Evolutionary conservation across 2,113 vertebrate species (phyloP).

Genomic region (Gavialis gangeticus): DNA sequence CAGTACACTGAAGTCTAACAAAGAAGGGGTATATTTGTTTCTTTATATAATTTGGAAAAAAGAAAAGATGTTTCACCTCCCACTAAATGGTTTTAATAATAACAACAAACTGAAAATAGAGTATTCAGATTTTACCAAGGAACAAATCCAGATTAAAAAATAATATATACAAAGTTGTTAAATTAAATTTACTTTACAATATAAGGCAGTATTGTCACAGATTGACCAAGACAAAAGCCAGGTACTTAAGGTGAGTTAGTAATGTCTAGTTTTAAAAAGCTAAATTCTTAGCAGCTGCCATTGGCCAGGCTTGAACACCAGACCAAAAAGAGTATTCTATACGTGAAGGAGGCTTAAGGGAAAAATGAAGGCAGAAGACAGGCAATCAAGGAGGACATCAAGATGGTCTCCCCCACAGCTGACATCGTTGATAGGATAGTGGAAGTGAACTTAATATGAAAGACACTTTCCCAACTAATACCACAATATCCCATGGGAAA

Average conservation of each 20-base stretch:
- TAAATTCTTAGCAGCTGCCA: fast-evolving
- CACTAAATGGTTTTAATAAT: background rate
- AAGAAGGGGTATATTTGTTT: background rate
- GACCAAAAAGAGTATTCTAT: background rate
- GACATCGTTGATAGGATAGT: background rate
- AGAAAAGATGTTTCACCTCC: background rate
- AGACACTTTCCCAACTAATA: background rate
- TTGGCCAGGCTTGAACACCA: too few species aligned
- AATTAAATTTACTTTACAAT: fast-evolving
- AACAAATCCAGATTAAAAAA: background rate
- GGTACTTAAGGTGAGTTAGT: background rate
- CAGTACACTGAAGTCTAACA: background rate
- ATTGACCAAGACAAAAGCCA: background rate
- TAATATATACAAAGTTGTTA: background rate
- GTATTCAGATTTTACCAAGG: background rate
- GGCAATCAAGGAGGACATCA: background rate
- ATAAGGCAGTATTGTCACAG: background rate
- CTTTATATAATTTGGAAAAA: background rate
- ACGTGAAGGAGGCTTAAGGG: background rate
- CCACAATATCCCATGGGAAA: background rate
- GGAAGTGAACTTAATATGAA: background rate
- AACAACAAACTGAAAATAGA: background rate
- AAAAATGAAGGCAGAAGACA: background rate
- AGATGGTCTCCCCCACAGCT: background rate
- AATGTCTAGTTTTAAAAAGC: background rate